Base-by-base conservation (phyloP, 2,113 vertebrate species). In the Centropristis striata region DNA sequence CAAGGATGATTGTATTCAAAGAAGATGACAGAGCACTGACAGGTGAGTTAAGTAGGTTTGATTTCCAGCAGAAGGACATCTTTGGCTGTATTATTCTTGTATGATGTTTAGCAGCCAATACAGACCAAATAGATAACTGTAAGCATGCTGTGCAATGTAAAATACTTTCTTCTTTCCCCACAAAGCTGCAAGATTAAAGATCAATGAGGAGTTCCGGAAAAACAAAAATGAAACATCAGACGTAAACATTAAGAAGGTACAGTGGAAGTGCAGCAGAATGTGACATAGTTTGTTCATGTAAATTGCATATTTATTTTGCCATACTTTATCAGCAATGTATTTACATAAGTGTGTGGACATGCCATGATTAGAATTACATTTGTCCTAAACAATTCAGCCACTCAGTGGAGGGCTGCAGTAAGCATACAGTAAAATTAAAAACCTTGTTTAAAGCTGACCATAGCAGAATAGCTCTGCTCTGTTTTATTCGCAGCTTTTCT, bases 191-290 rank as follows among this genome's bases (percentile, higher is more conserved):
- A 93, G 90, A 51, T 75, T 90, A 72, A 94, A 95, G 83, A 94
- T 96, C 74, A 96, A 96, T 27, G 94, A 95, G 57, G 95, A 95
- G 84, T 96, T 95, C 73, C 75, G 42, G 36, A 95, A 94, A 79
- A 95, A 96, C 83, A 94, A 91, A 91, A 49, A 86, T 69, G 95
- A 95, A 87, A 84, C 77, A 0, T 90, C 87, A 70, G 90, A 90
- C 23, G 94, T 94, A 84, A 94, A 93, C 80, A 92, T 96, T 37
- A 32, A 88, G 14, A 74, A 95, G 95, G 95, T 95, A 86, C 36
- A 28, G n/a, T 74, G 4, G 27, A 12, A 37, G 16, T 27, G 6
- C 20, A 67, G 8, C 8, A 57, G 18, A 47, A 39, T 28, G 13
- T 27, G 9, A 18, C 8, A 44, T 32, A 6, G 15, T 11, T 32